Percentiles rank a stretch among this genome's conserved stretches.
phyloP scores from a whole-genome alignment of 2,888 invertebrate species.

The Endotricha flammealis region DNA sequence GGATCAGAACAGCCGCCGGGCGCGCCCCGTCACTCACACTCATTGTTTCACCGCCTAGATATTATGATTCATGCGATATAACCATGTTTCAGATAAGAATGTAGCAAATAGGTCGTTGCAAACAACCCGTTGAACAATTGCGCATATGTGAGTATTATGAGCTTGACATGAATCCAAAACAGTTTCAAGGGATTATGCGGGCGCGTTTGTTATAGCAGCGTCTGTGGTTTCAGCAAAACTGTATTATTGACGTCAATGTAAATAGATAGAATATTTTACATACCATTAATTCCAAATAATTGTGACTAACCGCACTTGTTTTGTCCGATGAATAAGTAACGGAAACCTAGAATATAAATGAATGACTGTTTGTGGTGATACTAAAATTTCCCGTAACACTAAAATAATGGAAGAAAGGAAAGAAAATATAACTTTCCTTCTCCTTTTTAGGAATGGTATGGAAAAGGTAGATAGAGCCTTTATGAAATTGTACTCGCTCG shows the following conservation, averaged over 20 bases:
- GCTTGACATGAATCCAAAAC: slow-evolving; percentile 58
- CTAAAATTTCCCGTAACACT: too few relatives aligned
- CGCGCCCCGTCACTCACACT: slow-evolving; percentile 64
- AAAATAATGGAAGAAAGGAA: too few relatives aligned
- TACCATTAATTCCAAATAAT: background rate
- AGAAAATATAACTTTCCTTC: too few relatives aligned
- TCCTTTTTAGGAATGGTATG: too few relatives aligned
- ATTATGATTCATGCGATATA: slow-evolving; percentile 66
- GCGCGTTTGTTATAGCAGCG: slow-evolving; percentile 26
- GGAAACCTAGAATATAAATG: too few relatives aligned
- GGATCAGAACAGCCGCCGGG: slow-evolving; percentile 62
- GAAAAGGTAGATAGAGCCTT: too few relatives aligned
- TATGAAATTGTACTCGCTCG: too few relatives aligned
- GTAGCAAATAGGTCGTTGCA: slow-evolving; percentile 68
- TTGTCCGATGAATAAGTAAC: background rate
- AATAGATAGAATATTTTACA: too few relatives aligned
- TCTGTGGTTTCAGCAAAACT: slow-evolving; percentile 1
- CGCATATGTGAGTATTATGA: slow-evolving; percentile 44
- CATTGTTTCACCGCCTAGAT: slow-evolving; percentile 63
- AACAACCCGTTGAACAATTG: slow-evolving; percentile 45
- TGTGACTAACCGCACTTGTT: background rate
- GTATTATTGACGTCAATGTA: slow-evolving; percentile 4
- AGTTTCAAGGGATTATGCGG: slow-evolving; percentile 40
- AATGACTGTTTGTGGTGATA: too few relatives aligned
- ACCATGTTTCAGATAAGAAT: slow-evolving; percentile 60